phyloP scores from a whole-genome alignment of 2,888 invertebrate genomes.

The Ophonus ardosiacus region DNA sequence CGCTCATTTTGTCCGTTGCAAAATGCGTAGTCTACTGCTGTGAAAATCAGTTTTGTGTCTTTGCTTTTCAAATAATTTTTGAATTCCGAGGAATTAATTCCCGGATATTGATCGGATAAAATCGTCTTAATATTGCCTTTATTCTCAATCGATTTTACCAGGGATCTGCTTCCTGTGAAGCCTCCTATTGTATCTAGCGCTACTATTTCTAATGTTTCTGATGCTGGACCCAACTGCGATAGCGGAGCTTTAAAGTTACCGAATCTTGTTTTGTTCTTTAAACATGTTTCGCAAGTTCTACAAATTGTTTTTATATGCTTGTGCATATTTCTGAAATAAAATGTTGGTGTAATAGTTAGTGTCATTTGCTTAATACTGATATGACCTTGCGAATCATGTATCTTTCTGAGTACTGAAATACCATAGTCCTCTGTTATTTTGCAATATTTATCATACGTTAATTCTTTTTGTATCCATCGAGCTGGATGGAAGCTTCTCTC shows the following conservation, averaged over 20 bases:
- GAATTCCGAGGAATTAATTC: background rate
- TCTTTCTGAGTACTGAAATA: slow-evolving; percentile 49
- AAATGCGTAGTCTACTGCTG: background rate
- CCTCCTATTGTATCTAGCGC: no score
- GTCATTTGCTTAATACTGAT: slow-evolving; percentile 63
- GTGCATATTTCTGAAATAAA: slow-evolving; percentile 49
- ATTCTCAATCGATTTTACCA: slow-evolving; percentile 16
- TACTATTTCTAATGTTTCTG: no score
- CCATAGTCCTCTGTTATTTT: slow-evolving; percentile 64
- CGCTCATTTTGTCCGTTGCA: no score
- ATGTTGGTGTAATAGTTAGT: slow-evolving; percentile 59
- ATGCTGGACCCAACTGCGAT: slow-evolving; percentile 27
- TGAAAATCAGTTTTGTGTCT: background rate
- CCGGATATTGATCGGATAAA: background rate
- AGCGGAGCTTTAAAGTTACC: background rate
- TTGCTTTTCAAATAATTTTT: background rate
- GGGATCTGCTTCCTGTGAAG: no score
- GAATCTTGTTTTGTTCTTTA: background rate
- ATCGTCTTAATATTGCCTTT: background rate
- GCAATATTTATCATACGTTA: no score
- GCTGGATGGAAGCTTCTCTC: no score
- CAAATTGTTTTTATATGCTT: background rate
- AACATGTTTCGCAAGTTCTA: background rate
- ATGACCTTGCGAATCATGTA: slow-evolving; percentile 63
- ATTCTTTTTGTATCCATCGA: no score